A percentile compares a stretch with the other conserved stretches of the same genome.
phyloP scores from a whole-genome alignment of 2,113 vertebrate genomes.

The Halcyon senegalensis region DNA sequence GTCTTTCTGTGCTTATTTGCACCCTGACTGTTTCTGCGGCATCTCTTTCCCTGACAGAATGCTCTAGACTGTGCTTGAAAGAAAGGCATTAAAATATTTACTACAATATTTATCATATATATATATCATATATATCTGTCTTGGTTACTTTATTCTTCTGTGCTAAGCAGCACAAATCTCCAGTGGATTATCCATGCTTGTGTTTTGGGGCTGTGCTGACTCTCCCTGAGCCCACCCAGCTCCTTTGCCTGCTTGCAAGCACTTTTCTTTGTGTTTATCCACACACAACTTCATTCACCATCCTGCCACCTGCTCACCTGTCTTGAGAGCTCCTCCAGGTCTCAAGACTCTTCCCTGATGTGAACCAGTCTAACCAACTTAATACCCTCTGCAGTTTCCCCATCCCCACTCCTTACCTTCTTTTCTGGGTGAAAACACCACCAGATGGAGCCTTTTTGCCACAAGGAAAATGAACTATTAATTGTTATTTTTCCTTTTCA shows the following conservation, averaged over 20 bases:
- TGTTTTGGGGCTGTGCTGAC: not conserved
- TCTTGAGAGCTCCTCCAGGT: not conserved
- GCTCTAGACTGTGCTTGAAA: not conserved
- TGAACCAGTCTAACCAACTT: not conserved
- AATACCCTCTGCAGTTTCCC: not conserved
- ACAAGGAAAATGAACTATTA: not conserved
- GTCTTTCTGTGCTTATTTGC: not conserved
- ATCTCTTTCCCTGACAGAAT: not conserved
- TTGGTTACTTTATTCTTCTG: not conserved
- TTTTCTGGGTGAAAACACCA: not conserved
- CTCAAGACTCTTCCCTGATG: not conserved
- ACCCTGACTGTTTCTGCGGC: not conserved
- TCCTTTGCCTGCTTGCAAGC: not conserved
- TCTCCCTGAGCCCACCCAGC: not conserved
- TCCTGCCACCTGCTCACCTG: not conserved
- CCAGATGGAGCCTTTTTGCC: constrained; percentile 56
- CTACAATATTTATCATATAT: not conserved
- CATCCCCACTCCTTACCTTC: not conserved
- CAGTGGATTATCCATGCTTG: fast-evolving
- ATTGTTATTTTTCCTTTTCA: not conserved
- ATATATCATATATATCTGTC: not conserved
- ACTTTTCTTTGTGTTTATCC: not conserved
- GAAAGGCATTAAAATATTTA: not conserved
- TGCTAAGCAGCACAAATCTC: not conserved
- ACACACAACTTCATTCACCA: not conserved